Evolutionary conservation across 1,140 invertebrate species (phyloP).

Genomic region (Antheraea pernyi): DNA sequence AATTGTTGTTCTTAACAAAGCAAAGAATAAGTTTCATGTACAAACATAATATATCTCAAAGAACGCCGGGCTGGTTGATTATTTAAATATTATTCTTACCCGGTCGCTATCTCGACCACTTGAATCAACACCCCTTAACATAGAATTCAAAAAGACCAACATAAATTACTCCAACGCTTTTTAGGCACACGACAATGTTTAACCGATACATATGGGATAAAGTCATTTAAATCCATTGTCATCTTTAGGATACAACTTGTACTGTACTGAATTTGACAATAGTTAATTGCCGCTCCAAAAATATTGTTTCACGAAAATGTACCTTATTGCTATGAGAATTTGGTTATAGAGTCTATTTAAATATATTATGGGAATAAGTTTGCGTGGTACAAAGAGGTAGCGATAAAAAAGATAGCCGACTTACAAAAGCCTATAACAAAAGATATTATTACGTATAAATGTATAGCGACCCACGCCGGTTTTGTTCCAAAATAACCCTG

Average conservation of each 20-base stretch:
- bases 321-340: conserved; percentile 27
- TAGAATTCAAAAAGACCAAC: conserved; percentile 43
- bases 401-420: conserved; percentile 66
- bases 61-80: conserved; percentile 23
- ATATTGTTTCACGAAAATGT: conserved; percentile 21
- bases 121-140: conserved; percentile 46
- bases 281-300: conserved; percentile 23
- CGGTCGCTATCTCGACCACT: conserved; percentile 41
- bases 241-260: conserved; percentile 49
- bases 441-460: conserved; percentile 61
- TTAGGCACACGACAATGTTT: conserved; percentile 43
- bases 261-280: conserved; percentile 32
- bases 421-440: conserved; percentile 66
- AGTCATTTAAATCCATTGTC: conserved; percentile 76
- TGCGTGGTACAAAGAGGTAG: conserved; percentile 49
- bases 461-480: conserved; percentile 27
- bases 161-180: conserved; percentile 61
- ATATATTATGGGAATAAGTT: conserved; percentile 6
- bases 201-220: conserved; percentile 59
- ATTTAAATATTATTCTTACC: conserved; percentile 41
- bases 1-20: conserved; percentile 9
- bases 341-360: neutral
- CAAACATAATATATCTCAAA: conserved; percentile 29
- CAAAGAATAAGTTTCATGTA: conserved; percentile 31
- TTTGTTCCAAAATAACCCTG: neutral